Evolutionary conservation across 2,888 invertebrate species (phyloP).

Genomic region (Thecocarcelia acutangulata): DNA sequence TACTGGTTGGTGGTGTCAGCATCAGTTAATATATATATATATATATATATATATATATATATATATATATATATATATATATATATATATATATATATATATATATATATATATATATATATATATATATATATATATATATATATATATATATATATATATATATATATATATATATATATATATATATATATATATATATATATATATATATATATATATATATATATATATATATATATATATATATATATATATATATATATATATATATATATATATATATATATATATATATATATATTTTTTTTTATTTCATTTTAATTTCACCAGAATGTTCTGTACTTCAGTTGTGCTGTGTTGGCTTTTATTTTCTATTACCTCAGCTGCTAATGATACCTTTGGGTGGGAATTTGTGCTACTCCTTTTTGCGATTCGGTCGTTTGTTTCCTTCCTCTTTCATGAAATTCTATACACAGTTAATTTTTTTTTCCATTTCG

Average conservation of each 20-base stretch:
- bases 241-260: constrained; percentile 1
- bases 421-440: constrained; percentile 6
- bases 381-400: constrained; percentile 62
- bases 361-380: constrained; percentile 42
- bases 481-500: constrained; percentile 41
- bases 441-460: neutral
- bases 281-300: no score
- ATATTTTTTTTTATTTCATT: constrained; percentile 50
- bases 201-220: neutral
- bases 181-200: neutral
- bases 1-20: constrained; percentile 13
- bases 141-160: neutral
- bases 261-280: neutral
- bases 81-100: no score
- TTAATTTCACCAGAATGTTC: constrained; percentile 59
- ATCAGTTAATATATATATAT: constrained; percentile 14
- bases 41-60: no score
- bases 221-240: neutral
- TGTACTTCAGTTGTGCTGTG: constrained; percentile 26
- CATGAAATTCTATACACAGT: neutral
- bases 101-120: constrained; percentile 2
- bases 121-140: neutral
- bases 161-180: neutral
- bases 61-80: constrained; percentile 4
- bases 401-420: constrained; percentile 43